phyloP scores from a whole-genome alignment of 53 echinoderm and acorn worm genomes.

The Luidia sarsii region DNA sequence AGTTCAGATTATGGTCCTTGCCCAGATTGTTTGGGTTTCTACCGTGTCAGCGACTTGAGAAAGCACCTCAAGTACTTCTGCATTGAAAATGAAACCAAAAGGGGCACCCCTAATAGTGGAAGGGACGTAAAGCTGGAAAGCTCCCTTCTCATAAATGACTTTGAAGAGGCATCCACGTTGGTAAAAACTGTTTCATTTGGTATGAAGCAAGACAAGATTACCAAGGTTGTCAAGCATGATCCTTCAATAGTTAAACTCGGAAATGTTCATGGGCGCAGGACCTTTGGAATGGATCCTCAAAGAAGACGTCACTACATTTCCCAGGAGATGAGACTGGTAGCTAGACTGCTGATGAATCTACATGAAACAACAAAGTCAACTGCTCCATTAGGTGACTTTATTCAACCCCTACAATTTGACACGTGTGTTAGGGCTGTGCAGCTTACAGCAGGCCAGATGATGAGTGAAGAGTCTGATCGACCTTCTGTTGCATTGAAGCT shows the following conservation, averaged over 20 bases:
- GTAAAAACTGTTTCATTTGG: slow-evolving; percentile 2
- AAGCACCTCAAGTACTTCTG: slow-evolving; percentile 35
- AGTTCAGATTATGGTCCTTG: slow-evolving; percentile 38
- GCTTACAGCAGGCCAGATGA: slow-evolving; percentile 3
- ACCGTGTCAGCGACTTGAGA: not conserved
- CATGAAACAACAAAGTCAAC: slow-evolving; percentile 2
- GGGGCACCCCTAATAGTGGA: not conserved
- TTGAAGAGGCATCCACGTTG: slow-evolving; percentile 20
- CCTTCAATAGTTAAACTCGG: slow-evolving; percentile 23
- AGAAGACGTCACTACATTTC: slow-evolving; percentile 29
- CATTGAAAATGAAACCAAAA: slow-evolving; percentile 9
- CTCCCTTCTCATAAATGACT: slow-evolving; percentile 30
- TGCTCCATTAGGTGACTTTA: slow-evolving; percentile 15
- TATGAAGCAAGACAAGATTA: not conserved
- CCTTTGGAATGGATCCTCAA: slow-evolving; percentile 25
- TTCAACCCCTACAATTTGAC: slow-evolving; percentile 41
- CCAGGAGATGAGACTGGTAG: slow-evolving; percentile 33
- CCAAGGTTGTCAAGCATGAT: slow-evolving; percentile 5
- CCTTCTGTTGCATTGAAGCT: slow-evolving; percentile 57
- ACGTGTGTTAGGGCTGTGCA: slow-evolving; percentile 1
- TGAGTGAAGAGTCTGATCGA: slow-evolving; percentile 12
- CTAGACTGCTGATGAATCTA: slow-evolving; percentile 14
- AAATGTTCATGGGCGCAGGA: slow-evolving; percentile 8
- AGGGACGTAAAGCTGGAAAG: slow-evolving; percentile 47
- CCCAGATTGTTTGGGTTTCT: slow-evolving; percentile 55